Percentiles rank a stretch among this genome's conserved stretches.
phyloP scores from a whole-genome alignment of 2,113 vertebrate species.

The Hippocampus zosterae region DNA sequence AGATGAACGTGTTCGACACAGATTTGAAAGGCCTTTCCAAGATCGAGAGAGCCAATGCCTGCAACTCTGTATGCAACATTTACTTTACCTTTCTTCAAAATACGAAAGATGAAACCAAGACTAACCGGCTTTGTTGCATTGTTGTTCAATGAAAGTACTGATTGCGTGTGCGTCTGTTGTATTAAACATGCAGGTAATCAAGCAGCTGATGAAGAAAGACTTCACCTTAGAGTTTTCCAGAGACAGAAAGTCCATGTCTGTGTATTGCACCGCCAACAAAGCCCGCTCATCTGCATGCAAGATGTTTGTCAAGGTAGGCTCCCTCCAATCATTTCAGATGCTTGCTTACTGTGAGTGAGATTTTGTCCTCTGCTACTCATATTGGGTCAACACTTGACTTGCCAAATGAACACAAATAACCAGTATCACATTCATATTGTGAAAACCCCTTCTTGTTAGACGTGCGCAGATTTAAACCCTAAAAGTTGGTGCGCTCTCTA shows the following conservation, averaged over 20 bases:
- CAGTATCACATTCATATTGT: no score
- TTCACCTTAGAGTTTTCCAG: constrained; percentile 90
- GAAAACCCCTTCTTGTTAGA: not conserved
- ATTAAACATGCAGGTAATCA: constrained; percentile 78
- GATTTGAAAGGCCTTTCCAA: constrained; percentile 79
- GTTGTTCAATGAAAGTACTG: not conserved
- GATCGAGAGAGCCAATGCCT: constrained; percentile 84
- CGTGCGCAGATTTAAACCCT: not conserved
- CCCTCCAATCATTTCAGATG: not conserved
- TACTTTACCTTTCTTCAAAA: not conserved
- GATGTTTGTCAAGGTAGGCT: constrained; percentile 93
- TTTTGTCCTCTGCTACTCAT: not conserved
- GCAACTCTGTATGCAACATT: constrained; percentile 78
- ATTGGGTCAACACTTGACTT: no score
- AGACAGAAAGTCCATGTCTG: constrained; percentile 98
- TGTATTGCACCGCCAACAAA: constrained; percentile 94
- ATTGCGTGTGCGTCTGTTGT: not conserved
- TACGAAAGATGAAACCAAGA: not conserved
- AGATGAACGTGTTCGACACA: constrained; percentile 93
- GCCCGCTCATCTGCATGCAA: constrained; percentile 86
- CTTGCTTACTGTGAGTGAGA: not conserved
- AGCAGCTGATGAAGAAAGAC: constrained; percentile 92
- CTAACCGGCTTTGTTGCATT: not conserved
- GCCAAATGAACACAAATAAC: no score
- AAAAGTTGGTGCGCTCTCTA: constrained; percentile 4